Evolutionary conservation across 2,888 invertebrate genomes (phyloP).

Genomic region (Helicoverpa assulta): DNA sequence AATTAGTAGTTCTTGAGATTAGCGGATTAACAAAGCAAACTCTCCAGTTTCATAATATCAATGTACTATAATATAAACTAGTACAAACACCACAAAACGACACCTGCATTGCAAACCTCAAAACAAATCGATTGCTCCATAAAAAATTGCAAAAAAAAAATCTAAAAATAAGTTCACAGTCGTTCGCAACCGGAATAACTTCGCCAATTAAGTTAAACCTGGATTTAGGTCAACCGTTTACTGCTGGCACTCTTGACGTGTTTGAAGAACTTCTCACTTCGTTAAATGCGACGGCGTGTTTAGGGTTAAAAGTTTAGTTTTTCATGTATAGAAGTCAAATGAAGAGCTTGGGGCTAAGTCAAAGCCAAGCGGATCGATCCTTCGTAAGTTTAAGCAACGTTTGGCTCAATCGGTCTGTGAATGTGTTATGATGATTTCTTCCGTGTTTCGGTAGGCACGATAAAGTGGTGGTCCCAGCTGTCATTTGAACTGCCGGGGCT

Average conservation of each 20-base stretch:
- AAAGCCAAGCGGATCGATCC: too few relatives aligned
- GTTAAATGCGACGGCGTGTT: slow-evolving; percentile 47
- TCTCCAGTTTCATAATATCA: too few relatives aligned
- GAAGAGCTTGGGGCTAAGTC: too few relatives aligned
- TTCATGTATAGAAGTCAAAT: background rate
- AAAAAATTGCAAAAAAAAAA: slow-evolving; percentile 40
- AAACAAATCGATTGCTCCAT: slow-evolving; percentile 37
- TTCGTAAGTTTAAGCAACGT: too few relatives aligned
- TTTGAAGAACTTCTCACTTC: slow-evolving; percentile 47
- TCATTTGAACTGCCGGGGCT: too few relatives aligned
- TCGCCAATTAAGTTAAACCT: slow-evolving; percentile 63
- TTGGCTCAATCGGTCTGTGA: too few relatives aligned
- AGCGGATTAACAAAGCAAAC: too few relatives aligned
- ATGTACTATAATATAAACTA: too few relatives aligned
- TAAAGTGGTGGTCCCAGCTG: too few relatives aligned
- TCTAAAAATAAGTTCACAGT: slow-evolving; percentile 19
- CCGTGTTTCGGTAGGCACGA: too few relatives aligned
- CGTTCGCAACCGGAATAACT: slow-evolving; percentile 53
- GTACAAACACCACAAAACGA: background rate
- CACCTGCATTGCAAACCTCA: slow-evolving; percentile 3
- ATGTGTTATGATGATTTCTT: too few relatives aligned
- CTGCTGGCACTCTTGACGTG: slow-evolving; percentile 38
- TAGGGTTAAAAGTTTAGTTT: slow-evolving; percentile 33
- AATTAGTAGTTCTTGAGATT: too few relatives aligned
- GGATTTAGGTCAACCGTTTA: slow-evolving; percentile 64